Evolutionary conservation across 2,888 invertebrate genomes (phyloP), one percentile per base, ranked within the genome.

Genomic region (Synergus japonicus): DNA sequence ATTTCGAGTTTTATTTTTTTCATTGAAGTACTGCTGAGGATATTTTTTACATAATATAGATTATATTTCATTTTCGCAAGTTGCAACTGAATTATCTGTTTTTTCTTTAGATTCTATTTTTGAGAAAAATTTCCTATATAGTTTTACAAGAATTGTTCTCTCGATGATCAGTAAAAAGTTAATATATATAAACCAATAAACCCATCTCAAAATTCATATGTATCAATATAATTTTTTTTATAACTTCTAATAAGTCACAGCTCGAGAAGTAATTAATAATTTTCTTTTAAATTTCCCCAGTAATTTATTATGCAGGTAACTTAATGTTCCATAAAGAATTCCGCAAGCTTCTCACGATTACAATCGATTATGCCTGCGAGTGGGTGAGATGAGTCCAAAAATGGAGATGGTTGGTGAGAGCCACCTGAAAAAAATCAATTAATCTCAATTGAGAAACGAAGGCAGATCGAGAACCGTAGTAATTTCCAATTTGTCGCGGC

Each of bases 401-500:
- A 37, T 41, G 54, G 54, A 73, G 54, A 54, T 73, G 37, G 29
- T 9, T 29, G 49, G 46, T 67, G 46, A 67, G 18, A 22, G 22
- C 37, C n/a, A 58, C 37, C n/a, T 54, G 54, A 82, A 86, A 87
- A 87, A 87, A 87, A 87, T 87, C 87, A 87, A 87, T 87, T 87
- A 87, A 87, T 87, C 87, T 87, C 87, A 87, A 87, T 87, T 85
- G 84, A 80, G 81, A 81, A 73, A 73, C 37, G 37, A 73, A 41
- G 54, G 73, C 73, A 73, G n/a, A 37, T 22, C 54, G 37, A 37
- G 81, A 77, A 78, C 78, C 77, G 69, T 37, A 78, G 88, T 89
- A 91, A 91, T 91, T 91, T 91, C 85, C 90, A 90, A 91, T 91
- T 91, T 89, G 91, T 90, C 88, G 88, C 89, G 90, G 90, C 87